Evolutionary conservation across 2,888 invertebrate genomes (phyloP).

Genomic region (Chymomyza caudatula): DNA sequence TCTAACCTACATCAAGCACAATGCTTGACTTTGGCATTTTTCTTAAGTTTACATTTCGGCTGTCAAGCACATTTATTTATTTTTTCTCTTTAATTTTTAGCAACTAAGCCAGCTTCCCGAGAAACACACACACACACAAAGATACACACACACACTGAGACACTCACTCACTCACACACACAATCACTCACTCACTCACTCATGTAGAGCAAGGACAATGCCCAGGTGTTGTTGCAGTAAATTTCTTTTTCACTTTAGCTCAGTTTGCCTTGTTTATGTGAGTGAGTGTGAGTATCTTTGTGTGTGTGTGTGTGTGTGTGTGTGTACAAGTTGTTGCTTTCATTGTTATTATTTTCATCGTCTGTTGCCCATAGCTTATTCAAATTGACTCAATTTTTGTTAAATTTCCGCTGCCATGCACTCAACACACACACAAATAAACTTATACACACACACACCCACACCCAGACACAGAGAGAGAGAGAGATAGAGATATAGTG

Average conservation of each 20-base stretch:
- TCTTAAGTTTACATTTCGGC: neutral
- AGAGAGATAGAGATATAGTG: neutral
- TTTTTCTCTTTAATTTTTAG: constrained; percentile 8
- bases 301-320: neutral
- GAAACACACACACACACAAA: neutral
- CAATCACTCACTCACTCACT: neutral
- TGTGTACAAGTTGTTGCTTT: constrained; percentile 18
- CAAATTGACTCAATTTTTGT: constrained; percentile 71
- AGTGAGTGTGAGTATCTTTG: no score
- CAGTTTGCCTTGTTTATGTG: constrained; percentile 21
- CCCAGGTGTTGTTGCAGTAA: constrained; percentile 25
- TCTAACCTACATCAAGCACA: no score
- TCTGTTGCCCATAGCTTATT: constrained; percentile 49
- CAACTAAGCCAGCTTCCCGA: constrained; percentile 15
- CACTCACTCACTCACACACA: neutral
- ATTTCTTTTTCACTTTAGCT: constrained; percentile 32
- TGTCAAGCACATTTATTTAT: neutral
- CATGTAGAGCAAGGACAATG: neutral
- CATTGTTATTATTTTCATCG: constrained; percentile 31
- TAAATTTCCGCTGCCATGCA: constrained; percentile 61
- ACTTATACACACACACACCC: constrained; percentile 37
- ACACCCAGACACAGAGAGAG: neutral
- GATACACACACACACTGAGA: neutral
- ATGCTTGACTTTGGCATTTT: neutral
- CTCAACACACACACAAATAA: constrained; percentile 24